Evolutionary conservation across 2,888 invertebrate genomes (phyloP).

Genomic region (Clostera curtula): DNA sequence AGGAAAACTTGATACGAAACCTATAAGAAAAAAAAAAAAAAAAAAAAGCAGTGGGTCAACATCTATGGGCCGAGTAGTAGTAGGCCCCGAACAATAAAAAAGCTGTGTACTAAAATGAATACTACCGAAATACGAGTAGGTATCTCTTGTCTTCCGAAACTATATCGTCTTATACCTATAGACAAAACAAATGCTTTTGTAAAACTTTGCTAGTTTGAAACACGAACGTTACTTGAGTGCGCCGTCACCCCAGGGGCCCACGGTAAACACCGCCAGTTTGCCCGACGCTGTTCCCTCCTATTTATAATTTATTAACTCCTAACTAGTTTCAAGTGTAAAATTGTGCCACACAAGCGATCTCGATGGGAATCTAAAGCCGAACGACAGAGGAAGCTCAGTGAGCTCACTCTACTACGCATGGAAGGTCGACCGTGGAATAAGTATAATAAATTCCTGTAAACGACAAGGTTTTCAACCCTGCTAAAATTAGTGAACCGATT

Average conservation of each 20-base stretch:
- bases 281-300: slow-evolving; percentile 50
- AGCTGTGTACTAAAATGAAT: no score
- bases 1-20: no score
- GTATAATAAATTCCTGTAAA: slow-evolving; percentile 49
- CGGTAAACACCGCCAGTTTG: slow-evolving; percentile 37
- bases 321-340: slow-evolving; percentile 65
- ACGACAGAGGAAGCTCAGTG: slow-evolving; percentile 29
- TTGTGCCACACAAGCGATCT: slow-evolving; percentile 66
- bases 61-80: no score
- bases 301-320: slow-evolving; percentile 66
- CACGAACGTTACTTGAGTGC: slow-evolving; percentile 4
- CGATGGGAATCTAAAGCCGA: slow-evolving; percentile 50
- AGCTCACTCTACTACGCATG: slow-evolving; percentile 23
- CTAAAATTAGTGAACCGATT: slow-evolving; percentile 34
- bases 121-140: no score
- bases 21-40: no score
- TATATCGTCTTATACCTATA: no score
- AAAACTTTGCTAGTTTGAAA: no score
- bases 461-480: slow-evolving; percentile 51
- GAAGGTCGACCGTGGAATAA: slow-evolving; percentile 39
- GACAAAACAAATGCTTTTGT: no score
- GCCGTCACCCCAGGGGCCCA: slow-evolving; percentile 16
- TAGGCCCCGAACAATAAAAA: no score
- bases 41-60: no score
- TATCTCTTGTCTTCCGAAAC: no score